phyloP scores from a whole-genome alignment of 1,140 invertebrate genomes.

The Drosophila varians region DNA sequence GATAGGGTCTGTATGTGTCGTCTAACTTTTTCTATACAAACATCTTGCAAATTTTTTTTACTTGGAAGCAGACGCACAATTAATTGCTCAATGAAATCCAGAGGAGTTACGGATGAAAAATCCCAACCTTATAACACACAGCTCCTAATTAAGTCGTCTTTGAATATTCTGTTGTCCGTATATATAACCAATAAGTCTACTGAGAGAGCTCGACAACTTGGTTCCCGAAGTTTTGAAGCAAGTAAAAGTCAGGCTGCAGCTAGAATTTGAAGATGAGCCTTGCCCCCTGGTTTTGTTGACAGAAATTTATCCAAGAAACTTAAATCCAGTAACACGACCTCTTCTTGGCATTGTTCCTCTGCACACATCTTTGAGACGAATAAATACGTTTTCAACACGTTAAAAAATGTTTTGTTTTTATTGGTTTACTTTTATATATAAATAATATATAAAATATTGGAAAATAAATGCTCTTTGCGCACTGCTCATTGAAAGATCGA shows the following conservation, averaged over 20 bases:
- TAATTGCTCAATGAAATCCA: conserved; percentile 88
- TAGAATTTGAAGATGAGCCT: conserved; percentile 94
- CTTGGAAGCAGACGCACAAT: conserved; percentile 78
- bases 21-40: conserved; percentile 85
- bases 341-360: conserved; percentile 94
- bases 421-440: too few relatives aligned
- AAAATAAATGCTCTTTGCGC: too few relatives aligned
- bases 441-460: too few relatives aligned
- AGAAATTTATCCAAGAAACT: conserved; percentile 97
- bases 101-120: conserved; percentile 89
- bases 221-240: conserved; percentile 95
- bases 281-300: conserved; percentile 90
- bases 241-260: conserved; percentile 95
- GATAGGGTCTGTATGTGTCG: conserved; percentile 89
- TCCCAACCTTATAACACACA: conserved; percentile 91
- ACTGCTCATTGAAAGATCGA: too few relatives aligned
- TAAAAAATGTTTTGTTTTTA: too few relatives aligned
- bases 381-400: too few relatives aligned
- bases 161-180: conserved; percentile 95
- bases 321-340: conserved; percentile 95
- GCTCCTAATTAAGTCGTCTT: conserved; percentile 92
- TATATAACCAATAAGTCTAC: conserved; percentile 94
- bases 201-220: conserved; percentile 88
- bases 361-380: conserved; percentile 99
- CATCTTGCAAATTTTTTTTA: conserved; percentile 68